Evolutionary conservation across 2,113 vertebrate species (phyloP).

Genomic region (Lynx canadensis): DNA sequence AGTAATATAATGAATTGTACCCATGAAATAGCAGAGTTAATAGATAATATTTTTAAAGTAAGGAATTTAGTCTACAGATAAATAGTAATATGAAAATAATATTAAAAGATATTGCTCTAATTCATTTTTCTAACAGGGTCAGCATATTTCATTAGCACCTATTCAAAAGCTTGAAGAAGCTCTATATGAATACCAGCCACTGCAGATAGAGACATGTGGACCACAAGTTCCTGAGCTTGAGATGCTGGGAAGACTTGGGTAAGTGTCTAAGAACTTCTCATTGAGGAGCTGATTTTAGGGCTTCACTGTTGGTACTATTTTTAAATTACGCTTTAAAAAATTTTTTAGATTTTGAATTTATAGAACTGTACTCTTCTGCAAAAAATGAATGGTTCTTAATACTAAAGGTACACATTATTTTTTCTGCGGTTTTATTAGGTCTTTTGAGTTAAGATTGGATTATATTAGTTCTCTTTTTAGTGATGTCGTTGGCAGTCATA

Average conservation of each 20-base stretch:
- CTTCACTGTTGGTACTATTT: background rate
- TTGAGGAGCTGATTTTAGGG: background rate
- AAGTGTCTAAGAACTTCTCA: constrained; percentile 74
- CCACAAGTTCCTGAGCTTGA: constrained; percentile 93
- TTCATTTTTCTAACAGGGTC: constrained; percentile 86
- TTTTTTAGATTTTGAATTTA: constrained; percentile 45
- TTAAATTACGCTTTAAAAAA: background rate
- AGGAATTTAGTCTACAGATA: constrained; percentile 34
- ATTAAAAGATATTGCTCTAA: constrained; percentile 34
- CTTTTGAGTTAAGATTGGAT: constrained; percentile 81
- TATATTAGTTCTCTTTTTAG: constrained; percentile 76
- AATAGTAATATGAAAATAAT: background rate
- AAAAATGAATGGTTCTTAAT: constrained; percentile 18
- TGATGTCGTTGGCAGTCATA: constrained; percentile 76
- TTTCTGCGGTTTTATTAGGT: constrained; percentile 78
- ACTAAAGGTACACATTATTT: constrained; percentile 69
- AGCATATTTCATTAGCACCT: constrained; percentile 93
- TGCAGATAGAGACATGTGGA: constrained; percentile 91
- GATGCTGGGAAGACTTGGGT: constrained; percentile 92
- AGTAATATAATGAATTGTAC: constrained; percentile 17
- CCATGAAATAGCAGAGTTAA: background rate
- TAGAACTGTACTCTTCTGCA: constrained; percentile 10
- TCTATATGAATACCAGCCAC: constrained; percentile 92
- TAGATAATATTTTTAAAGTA: background rate
- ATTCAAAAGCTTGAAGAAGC: constrained; percentile 90